These are phyloP conservation scores for Engystomops pustulosus DNA, from an alignment of 2,113 vertebrate genomes.

Conservation along the genomic window DNA sequence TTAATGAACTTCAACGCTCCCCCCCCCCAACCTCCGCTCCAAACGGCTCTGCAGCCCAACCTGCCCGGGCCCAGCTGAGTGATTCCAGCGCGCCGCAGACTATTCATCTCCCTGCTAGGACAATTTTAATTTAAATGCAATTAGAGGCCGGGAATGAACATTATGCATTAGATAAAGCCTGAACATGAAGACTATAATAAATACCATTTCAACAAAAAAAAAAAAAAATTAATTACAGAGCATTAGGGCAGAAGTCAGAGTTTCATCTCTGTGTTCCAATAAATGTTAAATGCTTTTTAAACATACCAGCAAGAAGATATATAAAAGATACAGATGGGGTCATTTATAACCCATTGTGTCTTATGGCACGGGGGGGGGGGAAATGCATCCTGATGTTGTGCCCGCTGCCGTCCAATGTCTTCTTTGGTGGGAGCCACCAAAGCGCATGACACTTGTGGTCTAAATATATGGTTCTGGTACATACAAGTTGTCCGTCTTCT, in stretches of 20 bases:
- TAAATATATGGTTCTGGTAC: background rate
- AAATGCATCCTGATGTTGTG: background rate
- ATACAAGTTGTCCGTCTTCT: background rate
- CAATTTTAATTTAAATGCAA: constrained; percentile 96
- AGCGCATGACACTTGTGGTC: background rate
- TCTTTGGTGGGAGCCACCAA: background rate
- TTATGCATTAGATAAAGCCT: constrained; percentile 92
- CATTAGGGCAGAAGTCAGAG: constrained; percentile 92
- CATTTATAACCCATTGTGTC: constrained; percentile 24
- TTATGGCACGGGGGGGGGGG: background rate
- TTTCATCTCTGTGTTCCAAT: constrained; percentile 87
- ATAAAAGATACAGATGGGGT: constrained; percentile 36
- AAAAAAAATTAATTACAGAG: constrained; percentile 87
- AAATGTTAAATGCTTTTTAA: constrained; percentile 86
- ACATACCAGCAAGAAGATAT: constrained; percentile 55
- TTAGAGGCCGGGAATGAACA: constrained; percentile 94
- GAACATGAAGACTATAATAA: constrained; percentile 88
- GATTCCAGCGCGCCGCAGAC: constrained; percentile 86
- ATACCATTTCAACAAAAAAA: constrained; percentile 81
- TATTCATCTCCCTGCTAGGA: constrained; percentile 91
- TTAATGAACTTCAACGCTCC: constrained; percentile 91
- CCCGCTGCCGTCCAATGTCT: background rate
- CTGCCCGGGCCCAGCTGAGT: constrained; percentile 88
- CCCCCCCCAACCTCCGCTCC: constrained; percentile 77
- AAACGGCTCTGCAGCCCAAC: constrained; percentile 91